These are phyloP conservation scores for Kobus ellipsiprymnus DNA, from an alignment of 2,113 vertebrate species.

Conservation along the genomic window DNA sequence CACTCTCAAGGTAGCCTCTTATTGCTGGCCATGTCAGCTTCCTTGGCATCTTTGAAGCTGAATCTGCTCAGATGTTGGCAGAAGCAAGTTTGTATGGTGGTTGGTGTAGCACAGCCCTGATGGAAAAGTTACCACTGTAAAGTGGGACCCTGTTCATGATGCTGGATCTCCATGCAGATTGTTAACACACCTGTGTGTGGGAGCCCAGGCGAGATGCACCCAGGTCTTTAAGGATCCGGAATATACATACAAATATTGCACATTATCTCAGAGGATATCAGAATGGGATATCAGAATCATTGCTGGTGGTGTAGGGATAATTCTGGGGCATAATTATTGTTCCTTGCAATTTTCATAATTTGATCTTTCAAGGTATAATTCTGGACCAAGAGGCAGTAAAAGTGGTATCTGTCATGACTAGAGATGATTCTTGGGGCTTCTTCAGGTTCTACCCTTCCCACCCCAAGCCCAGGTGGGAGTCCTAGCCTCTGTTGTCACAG, in stretches of 20 bases:
- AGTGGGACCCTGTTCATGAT: not conserved
- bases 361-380: not conserved
- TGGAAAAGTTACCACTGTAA: not conserved
- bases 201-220: not conserved
- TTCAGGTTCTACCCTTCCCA: not conserved
- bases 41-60: not conserved
- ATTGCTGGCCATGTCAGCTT: not conserved
- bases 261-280: not conserved
- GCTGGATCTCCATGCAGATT: not conserved
- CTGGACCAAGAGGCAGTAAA: not conserved
- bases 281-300: not conserved
- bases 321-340: not conserved
- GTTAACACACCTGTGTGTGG: conserved; percentile 15
- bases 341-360: not conserved
- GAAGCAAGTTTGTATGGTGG: conserved; percentile 24
- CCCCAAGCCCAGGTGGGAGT: not conserved
- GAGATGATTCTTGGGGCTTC: not conserved
- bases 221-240: not conserved
- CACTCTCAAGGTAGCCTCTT: conserved; percentile 25
- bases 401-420: not conserved
- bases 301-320: not conserved
- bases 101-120: not conserved
- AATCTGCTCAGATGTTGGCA: conserved; percentile 32
- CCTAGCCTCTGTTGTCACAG: not conserved
- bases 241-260: not conserved